phyloP scores from a whole-genome alignment of 1,140 invertebrate genomes.

The Neodiprion lecontei region DNA sequence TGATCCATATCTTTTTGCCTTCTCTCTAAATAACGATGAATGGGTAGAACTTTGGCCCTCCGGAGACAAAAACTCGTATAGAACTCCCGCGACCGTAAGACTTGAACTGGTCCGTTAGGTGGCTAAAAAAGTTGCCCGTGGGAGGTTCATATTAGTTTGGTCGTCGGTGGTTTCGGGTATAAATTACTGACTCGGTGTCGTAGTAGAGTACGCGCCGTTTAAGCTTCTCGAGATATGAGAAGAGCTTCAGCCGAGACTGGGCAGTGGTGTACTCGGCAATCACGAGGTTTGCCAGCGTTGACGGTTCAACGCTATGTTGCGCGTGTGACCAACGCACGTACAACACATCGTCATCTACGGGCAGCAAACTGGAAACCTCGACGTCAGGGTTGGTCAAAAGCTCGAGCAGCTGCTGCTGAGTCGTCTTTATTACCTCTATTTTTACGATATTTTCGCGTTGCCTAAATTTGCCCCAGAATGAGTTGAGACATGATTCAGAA shows the following conservation, averaged over 20 bases:
- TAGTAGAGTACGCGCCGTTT: slow-evolving; percentile 38
- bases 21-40: background rate
- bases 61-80: slow-evolving; percentile 14
- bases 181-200: slow-evolving; percentile 44
- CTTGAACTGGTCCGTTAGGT: slow-evolving; percentile 20
- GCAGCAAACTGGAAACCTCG: slow-evolving; percentile 22
- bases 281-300: too few relatives aligned
- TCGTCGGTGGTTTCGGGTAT: background rate
- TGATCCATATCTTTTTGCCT: too few relatives aligned
- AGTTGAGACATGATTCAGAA: slow-evolving; percentile 33
- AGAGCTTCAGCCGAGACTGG: slow-evolving; percentile 43
- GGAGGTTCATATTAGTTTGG: background rate
- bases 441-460: slow-evolving; percentile 38
- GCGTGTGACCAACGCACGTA: slow-evolving; percentile 26
- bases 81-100: slow-evolving; percentile 20
- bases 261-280: slow-evolving; percentile 44
- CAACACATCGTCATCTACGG: slow-evolving; percentile 26
- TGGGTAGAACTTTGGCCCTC: slow-evolving; percentile 8
- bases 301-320: too few relatives aligned
- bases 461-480: slow-evolving; percentile 50
- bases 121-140: slow-evolving; percentile 18
- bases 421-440: slow-evolving; percentile 27
- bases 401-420: background rate
- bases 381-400: slow-evolving; percentile 33
- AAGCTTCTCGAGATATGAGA: slow-evolving; percentile 35